These are phyloP conservation scores for Troides helena DNA, from an alignment of 2,888 invertebrate species.

Conservation along the genomic window DNA sequence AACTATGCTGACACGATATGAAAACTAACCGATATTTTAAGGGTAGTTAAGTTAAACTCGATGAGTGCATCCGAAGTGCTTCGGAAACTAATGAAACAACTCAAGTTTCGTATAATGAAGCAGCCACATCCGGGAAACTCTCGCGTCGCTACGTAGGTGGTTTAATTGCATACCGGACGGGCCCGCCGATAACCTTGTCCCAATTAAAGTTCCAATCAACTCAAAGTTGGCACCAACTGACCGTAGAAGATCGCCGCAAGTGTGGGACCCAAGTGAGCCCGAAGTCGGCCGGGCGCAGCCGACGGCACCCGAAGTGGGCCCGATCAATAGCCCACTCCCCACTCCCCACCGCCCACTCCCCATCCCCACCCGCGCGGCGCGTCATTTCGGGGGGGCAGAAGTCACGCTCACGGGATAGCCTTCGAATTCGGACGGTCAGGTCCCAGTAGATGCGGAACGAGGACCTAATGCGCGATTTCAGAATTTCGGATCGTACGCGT, in stretches of 20 bases:
- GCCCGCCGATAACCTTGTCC: conserved; percentile 68
- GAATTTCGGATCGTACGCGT: conserved; percentile 28
- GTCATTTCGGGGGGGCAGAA: conserved; percentile 76
- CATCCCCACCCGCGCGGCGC: conserved; percentile 49
- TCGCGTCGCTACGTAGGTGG: conserved; percentile 37
- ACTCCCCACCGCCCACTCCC: conserved; percentile 32
- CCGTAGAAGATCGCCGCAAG: conserved; percentile 58
- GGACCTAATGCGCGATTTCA: conserved; percentile 36
- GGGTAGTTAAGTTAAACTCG: too few species aligned
- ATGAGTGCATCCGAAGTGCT: too few species aligned
- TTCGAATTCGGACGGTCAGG: conserved; percentile 70
- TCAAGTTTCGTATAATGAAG: too few species aligned
- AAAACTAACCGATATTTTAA: too few species aligned
- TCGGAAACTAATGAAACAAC: too few species aligned
- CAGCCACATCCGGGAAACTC: background rate
- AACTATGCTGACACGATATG: too few species aligned
- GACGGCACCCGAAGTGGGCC: conserved; percentile 64
- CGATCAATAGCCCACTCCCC: conserved; percentile 71
- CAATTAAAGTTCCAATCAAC: conserved; percentile 75
- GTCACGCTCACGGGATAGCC: conserved; percentile 68
- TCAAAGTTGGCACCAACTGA: conserved; percentile 72
- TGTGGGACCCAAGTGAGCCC: conserved; percentile 61
- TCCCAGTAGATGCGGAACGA: conserved; percentile 52
- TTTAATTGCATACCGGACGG: conserved; percentile 24
- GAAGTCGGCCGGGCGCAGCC: conserved; percentile 65